phyloP scores from a whole-genome alignment of 2,888 invertebrate genomes.

The Tenthredo mesomela region DNA sequence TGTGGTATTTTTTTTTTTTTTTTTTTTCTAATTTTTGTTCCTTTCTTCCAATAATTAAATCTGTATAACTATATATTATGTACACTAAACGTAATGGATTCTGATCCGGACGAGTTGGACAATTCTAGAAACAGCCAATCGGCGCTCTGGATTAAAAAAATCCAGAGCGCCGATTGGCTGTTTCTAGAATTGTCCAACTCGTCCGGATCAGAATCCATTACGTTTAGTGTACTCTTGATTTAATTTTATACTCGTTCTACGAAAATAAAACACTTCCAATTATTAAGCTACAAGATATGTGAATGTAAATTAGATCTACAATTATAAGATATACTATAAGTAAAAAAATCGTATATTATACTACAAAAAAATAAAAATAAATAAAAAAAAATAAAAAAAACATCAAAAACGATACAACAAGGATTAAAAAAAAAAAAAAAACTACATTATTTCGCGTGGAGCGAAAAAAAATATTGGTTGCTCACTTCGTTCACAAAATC shows the following conservation, averaged over 20 bases:
- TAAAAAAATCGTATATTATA: conserved; percentile 21
- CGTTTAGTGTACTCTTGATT: not conserved
- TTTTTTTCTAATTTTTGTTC: too few relatives aligned
- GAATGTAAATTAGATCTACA: conserved; percentile 1
- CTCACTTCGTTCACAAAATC: conserved; percentile 65
- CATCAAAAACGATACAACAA: not conserved
- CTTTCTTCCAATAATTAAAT: conserved; percentile 47
- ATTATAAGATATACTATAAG: not conserved
- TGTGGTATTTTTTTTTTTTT: conserved; percentile 2
- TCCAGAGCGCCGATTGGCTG: too few relatives aligned
- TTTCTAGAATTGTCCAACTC: too few relatives aligned
- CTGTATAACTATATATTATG: not conserved
- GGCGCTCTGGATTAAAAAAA: too few relatives aligned
- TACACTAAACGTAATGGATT: too few relatives aligned
- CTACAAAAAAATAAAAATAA: not conserved
- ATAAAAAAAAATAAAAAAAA: not conserved
- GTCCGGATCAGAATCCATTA: too few relatives aligned
- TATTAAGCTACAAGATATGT: not conserved
- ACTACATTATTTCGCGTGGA: not conserved
- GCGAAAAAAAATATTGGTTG: conserved; percentile 41
- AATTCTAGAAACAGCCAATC: too few relatives aligned
- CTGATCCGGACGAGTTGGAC: too few relatives aligned
- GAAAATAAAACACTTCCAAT: not conserved
- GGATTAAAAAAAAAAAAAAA: not conserved
- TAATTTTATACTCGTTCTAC: not conserved